Base-by-base conservation (phyloP, 2,797 vertebrate species). In the Phalanger gymnotis region DNA sequence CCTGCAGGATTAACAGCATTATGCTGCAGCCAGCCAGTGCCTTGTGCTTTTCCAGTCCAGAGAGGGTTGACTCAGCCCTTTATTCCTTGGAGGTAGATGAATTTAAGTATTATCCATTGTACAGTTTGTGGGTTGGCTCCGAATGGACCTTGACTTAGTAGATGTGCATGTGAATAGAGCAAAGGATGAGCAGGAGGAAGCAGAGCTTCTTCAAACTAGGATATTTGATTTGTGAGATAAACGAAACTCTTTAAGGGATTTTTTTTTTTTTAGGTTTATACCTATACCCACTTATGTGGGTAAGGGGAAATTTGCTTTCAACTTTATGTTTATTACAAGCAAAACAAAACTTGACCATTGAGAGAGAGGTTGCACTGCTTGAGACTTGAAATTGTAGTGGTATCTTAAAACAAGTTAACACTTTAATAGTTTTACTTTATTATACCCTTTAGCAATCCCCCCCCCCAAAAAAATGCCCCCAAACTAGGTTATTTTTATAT, bases 21-120 rank as follows among this genome's bases (percentile, higher is more conserved):
- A 93, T 95, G 97, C 97, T 94, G 57, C 96, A 97, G 95, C 90
- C 53, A 96, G 90, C 87, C 94, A 96, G 95, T 96, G 54, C 96
- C 96, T 97, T 97, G 96, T 97, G 96, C 97, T 97, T 97, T 98
- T 98, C 96, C 92, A 97, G 96, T 98, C 96, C 97, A 98, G 97
- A 98, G 97, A 97, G 96, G 96, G 97, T 97, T 98, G 96, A 97
- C 92, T 94, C 95, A 97, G 90, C 95, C 97, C 97, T 97, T 96
- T 96, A 96, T 96, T 95, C 96, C 98, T 97, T 98, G 97, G 97
- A 97, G 97, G 97, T 98, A 97, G 97, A 97, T 98, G 97, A 97
- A 98, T 98, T 97, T 98, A 97, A 97, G 96, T 97, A 96, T 98
- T 97, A 97, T 96, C 97, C 96, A 97, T 96, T 97, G 97, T 96